Conservation (phyloP, 1,140 invertebrate genomes). For the Penaeus chinensis region DNA sequence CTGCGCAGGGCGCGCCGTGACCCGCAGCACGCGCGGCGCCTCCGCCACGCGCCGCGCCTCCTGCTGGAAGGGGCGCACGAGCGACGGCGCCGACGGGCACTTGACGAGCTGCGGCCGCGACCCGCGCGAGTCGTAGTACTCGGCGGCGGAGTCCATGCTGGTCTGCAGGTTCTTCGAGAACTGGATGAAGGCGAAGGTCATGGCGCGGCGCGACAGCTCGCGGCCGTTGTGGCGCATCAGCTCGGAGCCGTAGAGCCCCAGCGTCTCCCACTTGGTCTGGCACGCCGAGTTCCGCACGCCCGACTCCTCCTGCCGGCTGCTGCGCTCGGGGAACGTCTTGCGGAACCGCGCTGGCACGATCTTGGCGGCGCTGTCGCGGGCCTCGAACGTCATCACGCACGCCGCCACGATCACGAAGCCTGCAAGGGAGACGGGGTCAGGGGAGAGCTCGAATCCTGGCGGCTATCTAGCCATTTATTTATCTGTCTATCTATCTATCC, state of each 20-base stretch:
- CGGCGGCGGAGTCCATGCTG: constrained; percentile 64
- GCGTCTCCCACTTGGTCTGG: constrained; percentile 73
- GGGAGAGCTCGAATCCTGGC: background rate
- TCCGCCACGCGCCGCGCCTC: constrained; percentile 45
- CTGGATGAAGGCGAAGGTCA: constrained; percentile 79
- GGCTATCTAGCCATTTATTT: no score
- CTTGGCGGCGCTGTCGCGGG: constrained; percentile 86
- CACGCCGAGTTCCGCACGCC: constrained; percentile 65
- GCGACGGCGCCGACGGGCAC: constrained; percentile 73
- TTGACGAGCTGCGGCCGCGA: constrained; percentile 69
- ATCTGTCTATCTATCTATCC: no score
- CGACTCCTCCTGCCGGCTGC: constrained; percentile 63
- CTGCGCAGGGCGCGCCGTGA: constrained; percentile 46
- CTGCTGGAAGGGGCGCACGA: constrained; percentile 64
- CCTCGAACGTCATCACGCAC: constrained; percentile 95
- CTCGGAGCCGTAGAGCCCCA: constrained; percentile 70
- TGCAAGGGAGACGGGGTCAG: constrained; percentile 68
- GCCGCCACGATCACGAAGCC: constrained; percentile 92
- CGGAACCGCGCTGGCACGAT: constrained; percentile 78
- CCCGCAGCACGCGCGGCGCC: constrained; percentile 65
- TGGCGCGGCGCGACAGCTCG: constrained; percentile 69
- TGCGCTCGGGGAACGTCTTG: constrained; percentile 57
- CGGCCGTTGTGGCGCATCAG: constrained; percentile 28
- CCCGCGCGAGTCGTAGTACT: constrained; percentile 67
- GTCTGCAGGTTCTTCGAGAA: constrained; percentile 76